Percentiles rank a stretch among this genome's conserved stretches.
These are phyloP conservation scores for Zygothrica quintamaculata DNA, from an alignment of 2,888 invertebrate species.

Conservation along the genomic window DNA sequence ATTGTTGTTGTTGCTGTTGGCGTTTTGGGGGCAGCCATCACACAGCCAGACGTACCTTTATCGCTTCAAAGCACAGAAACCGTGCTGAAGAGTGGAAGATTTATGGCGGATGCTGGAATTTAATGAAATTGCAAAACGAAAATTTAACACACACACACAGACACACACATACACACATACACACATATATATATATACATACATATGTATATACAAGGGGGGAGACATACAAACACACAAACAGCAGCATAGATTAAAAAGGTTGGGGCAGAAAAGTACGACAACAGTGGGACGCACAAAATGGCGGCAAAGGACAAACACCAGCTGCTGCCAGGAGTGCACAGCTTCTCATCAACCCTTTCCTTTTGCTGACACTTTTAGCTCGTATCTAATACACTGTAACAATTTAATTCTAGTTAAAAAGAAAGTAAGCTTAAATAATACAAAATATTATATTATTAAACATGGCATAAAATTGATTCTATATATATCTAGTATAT, in stretches of 20 bases:
- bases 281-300: constrained; percentile 64
- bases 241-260: not conserved
- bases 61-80: constrained; percentile 80
- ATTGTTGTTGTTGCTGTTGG: constrained; percentile 55
- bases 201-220: constrained; percentile 26
- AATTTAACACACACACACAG: constrained; percentile 69
- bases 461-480: too few species aligned
- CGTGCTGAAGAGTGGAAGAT: constrained; percentile 83
- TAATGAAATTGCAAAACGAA: constrained; percentile 85
- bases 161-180: constrained; percentile 31
- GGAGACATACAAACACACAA: constrained; percentile 35
- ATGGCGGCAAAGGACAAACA: constrained; percentile 80
- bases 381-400: constrained; percentile 42
- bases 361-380: constrained; percentile 59
- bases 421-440: not conserved
- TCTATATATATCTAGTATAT: too few species aligned
- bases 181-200: constrained; percentile 24
- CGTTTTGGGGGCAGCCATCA: constrained; percentile 60
- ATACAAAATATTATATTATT: too few species aligned
- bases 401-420: too few species aligned
- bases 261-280: constrained; percentile 5
- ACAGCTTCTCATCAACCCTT: constrained; percentile 60
- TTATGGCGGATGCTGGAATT: constrained; percentile 85
- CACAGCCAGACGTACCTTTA: constrained; percentile 69
- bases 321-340: constrained; percentile 67